phyloP scores from a whole-genome alignment of 2,888 invertebrate species.

The Brachypalpus laphriformis region DNA sequence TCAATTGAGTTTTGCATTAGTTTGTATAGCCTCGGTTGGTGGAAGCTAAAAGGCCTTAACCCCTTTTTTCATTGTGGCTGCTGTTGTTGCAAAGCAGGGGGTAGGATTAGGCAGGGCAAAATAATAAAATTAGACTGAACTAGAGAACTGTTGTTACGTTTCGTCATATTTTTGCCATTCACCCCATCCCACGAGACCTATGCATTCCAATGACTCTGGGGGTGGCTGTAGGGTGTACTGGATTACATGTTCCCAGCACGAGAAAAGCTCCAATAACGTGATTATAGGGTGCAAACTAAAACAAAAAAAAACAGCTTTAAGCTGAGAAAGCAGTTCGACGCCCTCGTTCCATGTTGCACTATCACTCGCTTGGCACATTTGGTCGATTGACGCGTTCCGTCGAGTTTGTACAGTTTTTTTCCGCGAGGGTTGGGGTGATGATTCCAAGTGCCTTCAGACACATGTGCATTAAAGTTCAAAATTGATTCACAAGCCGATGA shows the following conservation, averaged over 20 bases:
- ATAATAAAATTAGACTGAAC: slow-evolving; percentile 46
- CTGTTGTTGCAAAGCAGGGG: not conserved
- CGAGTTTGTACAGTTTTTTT: slow-evolving; percentile 4
- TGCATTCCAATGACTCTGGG: slow-evolving; percentile 35
- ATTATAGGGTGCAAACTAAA: slow-evolving; percentile 29
- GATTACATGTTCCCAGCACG: slow-evolving; percentile 44
- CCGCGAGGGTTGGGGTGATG: not conserved
- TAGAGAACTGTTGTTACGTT: slow-evolving; percentile 39
- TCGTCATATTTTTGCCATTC: slow-evolving; percentile 24
- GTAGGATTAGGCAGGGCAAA: slow-evolving; percentile 33
- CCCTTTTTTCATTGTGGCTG: slow-evolving; percentile 31
- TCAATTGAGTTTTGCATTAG: slow-evolving; percentile 30
- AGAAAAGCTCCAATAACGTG: slow-evolving; percentile 57
- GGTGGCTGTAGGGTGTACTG: slow-evolving; percentile 17
- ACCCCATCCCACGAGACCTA: slow-evolving; percentile 1
- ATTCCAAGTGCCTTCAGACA: slow-evolving; percentile 39
- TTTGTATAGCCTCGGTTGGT: not conserved
- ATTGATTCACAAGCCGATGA: slow-evolving; percentile 1
- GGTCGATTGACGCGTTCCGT: slow-evolving; percentile 20
- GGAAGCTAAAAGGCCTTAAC: slow-evolving; percentile 61
- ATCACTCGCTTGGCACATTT: slow-evolving; percentile 11
- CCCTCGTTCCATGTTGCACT: slow-evolving; percentile 56
- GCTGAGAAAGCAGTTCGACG: slow-evolving; percentile 65
- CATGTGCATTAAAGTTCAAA: slow-evolving; percentile 50
- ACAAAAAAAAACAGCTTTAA: slow-evolving; percentile 44